Conservation (phyloP, 2,797 vertebrate genomes). For the Lagocephalus sceleratus region DNA sequence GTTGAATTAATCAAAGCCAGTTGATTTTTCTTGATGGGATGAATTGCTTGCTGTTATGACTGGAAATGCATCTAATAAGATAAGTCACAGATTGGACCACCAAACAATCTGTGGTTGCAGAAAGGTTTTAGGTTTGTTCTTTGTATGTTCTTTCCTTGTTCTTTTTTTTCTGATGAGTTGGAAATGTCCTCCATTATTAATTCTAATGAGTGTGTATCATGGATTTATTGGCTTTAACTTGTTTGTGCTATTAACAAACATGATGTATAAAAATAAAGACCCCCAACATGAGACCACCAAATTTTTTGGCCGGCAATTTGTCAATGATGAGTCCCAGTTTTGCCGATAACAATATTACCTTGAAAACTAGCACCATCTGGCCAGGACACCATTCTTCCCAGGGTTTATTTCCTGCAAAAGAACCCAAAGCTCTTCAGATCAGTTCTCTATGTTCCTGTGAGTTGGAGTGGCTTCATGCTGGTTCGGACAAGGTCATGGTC, state of each 20-base stretch:
- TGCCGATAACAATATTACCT: constrained; percentile 27
- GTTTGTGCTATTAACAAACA: too few species aligned
- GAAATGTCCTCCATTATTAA: too few species aligned
- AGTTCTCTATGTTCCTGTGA: constrained; percentile 59
- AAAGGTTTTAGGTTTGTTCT: too few species aligned
- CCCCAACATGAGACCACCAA: constrained; percentile 25
- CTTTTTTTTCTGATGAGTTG: too few species aligned
- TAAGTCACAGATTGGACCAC: too few species aligned
- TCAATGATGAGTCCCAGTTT: constrained; percentile 31
- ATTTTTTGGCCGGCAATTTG: constrained; percentile 19
- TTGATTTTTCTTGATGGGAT: constrained; percentile 1
- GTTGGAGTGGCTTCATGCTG: constrained; percentile 33
- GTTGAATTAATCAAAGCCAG: constrained; percentile 1
- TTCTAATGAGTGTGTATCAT: too few species aligned
- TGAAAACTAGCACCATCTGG: constrained; percentile 31
- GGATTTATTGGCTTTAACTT: too few species aligned
- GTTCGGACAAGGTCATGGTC: constrained; percentile 61
- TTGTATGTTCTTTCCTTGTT: too few species aligned
- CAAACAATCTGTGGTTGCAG: too few species aligned
- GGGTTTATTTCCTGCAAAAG: constrained; percentile 21
- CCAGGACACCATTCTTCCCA: constrained; percentile 21
- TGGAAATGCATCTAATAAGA: constrained; percentile 1
- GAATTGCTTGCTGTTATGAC: not conserved
- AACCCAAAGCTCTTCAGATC: constrained; percentile 19
- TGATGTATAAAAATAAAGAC: not conserved